phyloP scores from a whole-genome alignment of 2,797 vertebrate species.

The Peromyscus eremicus region DNA sequence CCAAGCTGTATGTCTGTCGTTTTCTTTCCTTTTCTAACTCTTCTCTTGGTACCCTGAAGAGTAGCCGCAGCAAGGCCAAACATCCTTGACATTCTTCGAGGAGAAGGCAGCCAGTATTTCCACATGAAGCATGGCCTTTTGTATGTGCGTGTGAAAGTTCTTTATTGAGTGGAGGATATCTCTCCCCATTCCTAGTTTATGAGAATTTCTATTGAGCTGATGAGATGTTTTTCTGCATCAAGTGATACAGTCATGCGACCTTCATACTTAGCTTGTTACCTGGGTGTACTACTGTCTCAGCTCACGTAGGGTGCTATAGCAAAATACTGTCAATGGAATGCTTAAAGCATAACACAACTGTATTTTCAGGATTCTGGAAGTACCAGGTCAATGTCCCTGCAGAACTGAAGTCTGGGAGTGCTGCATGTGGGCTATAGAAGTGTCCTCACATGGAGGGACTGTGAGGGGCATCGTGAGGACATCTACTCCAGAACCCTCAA shows the following conservation, averaged over 20 bases:
- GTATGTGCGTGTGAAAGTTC: background rate
- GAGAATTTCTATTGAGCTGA: background rate
- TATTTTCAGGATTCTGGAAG: background rate
- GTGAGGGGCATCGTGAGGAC: background rate
- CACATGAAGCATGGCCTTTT: background rate
- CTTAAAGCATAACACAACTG: background rate
- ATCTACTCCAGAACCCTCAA: background rate
- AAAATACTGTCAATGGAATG: background rate
- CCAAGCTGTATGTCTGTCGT: background rate
- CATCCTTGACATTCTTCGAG: background rate
- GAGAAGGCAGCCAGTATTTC: background rate
- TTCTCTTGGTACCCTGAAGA: background rate
- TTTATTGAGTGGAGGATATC: background rate
- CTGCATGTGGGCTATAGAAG: background rate
- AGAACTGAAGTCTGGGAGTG: too few species aligned
- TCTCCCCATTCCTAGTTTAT: background rate
- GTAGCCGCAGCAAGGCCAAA: background rate
- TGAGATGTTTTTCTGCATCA: background rate
- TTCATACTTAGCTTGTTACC: background rate
- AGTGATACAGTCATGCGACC: background rate
- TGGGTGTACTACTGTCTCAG: background rate
- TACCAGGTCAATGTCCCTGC: background rate
- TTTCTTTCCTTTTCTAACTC: background rate
- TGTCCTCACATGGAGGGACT: background rate
- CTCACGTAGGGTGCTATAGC: background rate